phyloP scores from a whole-genome alignment of 2,888 invertebrate species.

The Aphrophora alni region DNA sequence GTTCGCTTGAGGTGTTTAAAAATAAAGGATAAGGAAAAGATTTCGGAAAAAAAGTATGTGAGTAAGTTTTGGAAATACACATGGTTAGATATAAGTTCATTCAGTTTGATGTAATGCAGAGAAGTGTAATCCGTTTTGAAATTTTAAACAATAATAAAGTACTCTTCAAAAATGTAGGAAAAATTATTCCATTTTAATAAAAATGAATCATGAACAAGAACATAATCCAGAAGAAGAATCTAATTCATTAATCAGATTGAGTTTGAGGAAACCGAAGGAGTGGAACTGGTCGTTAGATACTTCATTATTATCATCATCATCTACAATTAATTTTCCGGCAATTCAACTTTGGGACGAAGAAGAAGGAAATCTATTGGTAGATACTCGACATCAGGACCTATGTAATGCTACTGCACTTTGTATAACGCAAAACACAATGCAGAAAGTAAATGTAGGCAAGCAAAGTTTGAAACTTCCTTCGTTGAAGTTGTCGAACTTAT shows the following conservation, averaged over 20 bases:
- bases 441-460: neutral
- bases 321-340: constrained; percentile 65
- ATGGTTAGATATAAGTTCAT: no score
- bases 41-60: no score
- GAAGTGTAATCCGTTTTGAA: no score
- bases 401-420: neutral
- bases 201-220: neutral
- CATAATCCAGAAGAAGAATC: neutral
- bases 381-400: neutral
- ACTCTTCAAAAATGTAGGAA: no score
- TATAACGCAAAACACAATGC: neutral
- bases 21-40: no score
- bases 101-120: no score
- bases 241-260: constrained; percentile 59
- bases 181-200: no score
- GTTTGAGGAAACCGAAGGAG: constrained; percentile 66
- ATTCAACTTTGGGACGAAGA: constrained; percentile 60
- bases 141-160: no score
- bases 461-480: neutral
- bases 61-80: no score
- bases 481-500: no score
- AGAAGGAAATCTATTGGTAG: constrained; percentile 17
- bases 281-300: constrained; percentile 71
- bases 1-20: no score
- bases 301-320: constrained; percentile 67